These are phyloP conservation scores for Bufo gargarizans DNA, from an alignment of 2,113 vertebrate species.

Conservation along the genomic window DNA sequence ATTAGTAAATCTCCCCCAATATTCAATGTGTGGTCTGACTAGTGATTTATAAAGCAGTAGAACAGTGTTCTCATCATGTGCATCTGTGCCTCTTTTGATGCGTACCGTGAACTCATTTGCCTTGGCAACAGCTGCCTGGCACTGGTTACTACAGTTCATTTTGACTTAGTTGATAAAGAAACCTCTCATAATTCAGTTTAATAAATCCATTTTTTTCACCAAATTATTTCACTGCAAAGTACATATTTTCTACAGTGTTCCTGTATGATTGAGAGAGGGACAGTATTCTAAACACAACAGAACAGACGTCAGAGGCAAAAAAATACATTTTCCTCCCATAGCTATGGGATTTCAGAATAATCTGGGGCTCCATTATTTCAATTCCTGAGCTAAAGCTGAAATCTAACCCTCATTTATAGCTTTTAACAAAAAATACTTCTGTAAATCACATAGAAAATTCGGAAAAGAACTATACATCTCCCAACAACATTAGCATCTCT, in stretches of 20 bases:
- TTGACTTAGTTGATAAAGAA: neutral
- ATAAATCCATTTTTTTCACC: neutral
- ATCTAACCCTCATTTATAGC: neutral
- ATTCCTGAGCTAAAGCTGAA: neutral
- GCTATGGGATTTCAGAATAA: neutral
- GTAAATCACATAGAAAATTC: constrained; percentile 3
- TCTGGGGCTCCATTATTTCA: neutral
- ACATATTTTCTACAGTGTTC: neutral
- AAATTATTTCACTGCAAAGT: neutral
- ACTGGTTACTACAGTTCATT: neutral
- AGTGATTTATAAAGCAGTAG: neutral
- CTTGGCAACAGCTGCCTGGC: neutral
- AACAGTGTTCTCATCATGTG: neutral
- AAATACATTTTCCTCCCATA: neutral
- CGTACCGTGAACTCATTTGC: neutral
- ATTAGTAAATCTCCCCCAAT: too few relatives aligned
- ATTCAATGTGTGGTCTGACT: neutral
- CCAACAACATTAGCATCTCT: neutral
- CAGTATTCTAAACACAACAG: neutral
- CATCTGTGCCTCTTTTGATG: neutral
- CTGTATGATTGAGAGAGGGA: neutral
- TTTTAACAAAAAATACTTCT: neutral
- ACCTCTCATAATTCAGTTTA: neutral
- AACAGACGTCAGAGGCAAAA: neutral
- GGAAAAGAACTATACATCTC: neutral